Conservation (phyloP, 2,113 vertebrate genomes). For the Okapia johnstoni region DNA sequence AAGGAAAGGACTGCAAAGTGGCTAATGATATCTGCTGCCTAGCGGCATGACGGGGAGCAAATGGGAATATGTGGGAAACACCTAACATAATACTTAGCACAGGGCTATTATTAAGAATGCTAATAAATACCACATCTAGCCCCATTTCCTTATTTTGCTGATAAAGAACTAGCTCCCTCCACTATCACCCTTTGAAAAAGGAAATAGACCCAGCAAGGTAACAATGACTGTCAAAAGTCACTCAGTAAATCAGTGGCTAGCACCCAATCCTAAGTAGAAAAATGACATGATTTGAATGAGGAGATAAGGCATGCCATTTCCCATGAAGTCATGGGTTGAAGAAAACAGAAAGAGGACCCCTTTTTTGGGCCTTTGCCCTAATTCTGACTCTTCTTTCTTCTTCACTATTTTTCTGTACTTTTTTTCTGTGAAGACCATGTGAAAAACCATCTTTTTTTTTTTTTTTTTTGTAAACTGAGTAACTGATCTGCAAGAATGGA, state of each 20-base stretch:
- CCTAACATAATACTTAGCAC: background rate
- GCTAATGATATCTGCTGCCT: background rate
- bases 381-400: background rate
- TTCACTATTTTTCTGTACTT: background rate
- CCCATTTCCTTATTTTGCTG: background rate
- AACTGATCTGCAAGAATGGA: background rate
- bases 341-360: background rate
- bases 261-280: background rate
- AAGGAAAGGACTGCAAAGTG: background rate
- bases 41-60: background rate
- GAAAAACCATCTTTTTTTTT: background rate
- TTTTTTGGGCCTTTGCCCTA: background rate
- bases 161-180: background rate
- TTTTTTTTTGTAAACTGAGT: background rate
- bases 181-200: background rate
- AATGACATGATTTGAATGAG: background rate
- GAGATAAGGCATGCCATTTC: background rate
- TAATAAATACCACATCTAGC: background rate
- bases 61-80: background rate
- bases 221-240: background rate
- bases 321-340: background rate
- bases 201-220: background rate
- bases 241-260: background rate
- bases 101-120: background rate
- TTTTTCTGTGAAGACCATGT: background rate